A percentile compares a stretch with the other conserved stretches of the same genome.
Evolutionary conservation across 2,797 vertebrate species (phyloP).

Genomic region (Ambastaia sidthimunki): DNA sequence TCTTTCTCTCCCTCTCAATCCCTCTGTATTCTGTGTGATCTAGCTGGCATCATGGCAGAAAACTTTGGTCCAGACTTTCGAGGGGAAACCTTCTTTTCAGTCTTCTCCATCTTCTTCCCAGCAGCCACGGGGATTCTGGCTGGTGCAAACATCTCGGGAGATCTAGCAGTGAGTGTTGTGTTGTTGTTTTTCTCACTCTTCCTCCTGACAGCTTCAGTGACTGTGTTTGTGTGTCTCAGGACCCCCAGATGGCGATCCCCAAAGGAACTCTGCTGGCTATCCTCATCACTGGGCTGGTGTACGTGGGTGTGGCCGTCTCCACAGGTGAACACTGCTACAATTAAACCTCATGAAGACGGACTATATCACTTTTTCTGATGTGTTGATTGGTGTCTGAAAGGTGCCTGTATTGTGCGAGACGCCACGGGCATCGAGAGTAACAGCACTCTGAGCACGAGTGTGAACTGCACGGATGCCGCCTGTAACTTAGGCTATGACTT

Average conservation of each 20-base stretch:
- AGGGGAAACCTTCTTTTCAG: conserved; percentile 91
- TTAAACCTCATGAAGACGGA: neutral
- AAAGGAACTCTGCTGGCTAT: conserved; percentile 97
- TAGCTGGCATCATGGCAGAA: conserved; percentile 90
- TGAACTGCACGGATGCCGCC: conserved; percentile 86
- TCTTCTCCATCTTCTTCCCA: conserved; percentile 98
- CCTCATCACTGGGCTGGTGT: conserved; percentile 92
- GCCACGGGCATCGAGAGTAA: conserved; percentile 84
- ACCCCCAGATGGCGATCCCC: conserved; percentile 95
- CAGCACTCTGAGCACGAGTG: conserved; percentile 58
- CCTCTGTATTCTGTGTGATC: neutral
- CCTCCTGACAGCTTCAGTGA: neutral
- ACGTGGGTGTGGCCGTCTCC: conserved; percentile 90
- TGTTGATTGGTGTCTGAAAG: conserved; percentile 67
- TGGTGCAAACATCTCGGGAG: conserved; percentile 98
- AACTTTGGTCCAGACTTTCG: conserved; percentile 95
- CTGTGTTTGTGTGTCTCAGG: conserved; percentile 76
- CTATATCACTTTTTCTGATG: neutral
- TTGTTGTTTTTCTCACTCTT: neutral
- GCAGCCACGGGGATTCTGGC: conserved; percentile 98
- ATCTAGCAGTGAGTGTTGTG: conserved; percentile 88
- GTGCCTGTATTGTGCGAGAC: conserved; percentile 92
- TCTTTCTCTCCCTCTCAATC: neutral
- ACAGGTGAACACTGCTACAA: conserved; percentile 80
- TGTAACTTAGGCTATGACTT: conserved; percentile 91